Evolutionary conservation across 2,113 vertebrate species (phyloP).

Genomic region (Oplegnathus fasciatus): DNA sequence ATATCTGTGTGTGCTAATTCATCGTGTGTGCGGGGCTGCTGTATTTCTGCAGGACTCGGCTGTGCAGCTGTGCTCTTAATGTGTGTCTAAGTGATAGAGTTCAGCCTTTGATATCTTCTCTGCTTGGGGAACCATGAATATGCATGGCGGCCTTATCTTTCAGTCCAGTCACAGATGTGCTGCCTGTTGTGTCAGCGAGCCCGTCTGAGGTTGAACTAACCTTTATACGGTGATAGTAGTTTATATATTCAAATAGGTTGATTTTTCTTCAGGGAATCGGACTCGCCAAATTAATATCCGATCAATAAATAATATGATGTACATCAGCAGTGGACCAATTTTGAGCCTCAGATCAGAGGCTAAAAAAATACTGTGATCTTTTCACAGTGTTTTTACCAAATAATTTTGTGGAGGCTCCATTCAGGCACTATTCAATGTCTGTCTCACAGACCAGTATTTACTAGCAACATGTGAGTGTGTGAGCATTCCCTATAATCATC

Average conservation of each 20-base stretch:
- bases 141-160: slow-evolving; percentile 57
- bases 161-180: slow-evolving; percentile 55
- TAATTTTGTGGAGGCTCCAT: background rate
- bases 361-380: background rate
- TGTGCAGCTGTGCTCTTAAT: slow-evolving; percentile 40
- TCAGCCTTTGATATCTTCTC: slow-evolving; percentile 57
- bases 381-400: background rate
- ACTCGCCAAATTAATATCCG: slow-evolving; percentile 1
- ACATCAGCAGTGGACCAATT: slow-evolving; percentile 9
- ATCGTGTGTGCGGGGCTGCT: background rate
- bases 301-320: slow-evolving; percentile 26
- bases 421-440: background rate
- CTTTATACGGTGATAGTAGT: background rate
- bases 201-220: slow-evolving; percentile 20
- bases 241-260: slow-evolving; percentile 4
- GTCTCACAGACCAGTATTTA: background rate
- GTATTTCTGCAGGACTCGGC: slow-evolving; percentile 28
- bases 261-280: background rate
- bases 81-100: slow-evolving; percentile 49
- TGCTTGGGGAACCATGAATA: slow-evolving; percentile 52
- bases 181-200: slow-evolving; percentile 34
- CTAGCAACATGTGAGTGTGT: background rate
- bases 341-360: background rate
- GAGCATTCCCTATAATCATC: background rate
- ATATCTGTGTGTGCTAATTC: slow-evolving; percentile 38